Base-by-base conservation (phyloP, 2,797 vertebrate species). In the Smutsia temminckii region DNA sequence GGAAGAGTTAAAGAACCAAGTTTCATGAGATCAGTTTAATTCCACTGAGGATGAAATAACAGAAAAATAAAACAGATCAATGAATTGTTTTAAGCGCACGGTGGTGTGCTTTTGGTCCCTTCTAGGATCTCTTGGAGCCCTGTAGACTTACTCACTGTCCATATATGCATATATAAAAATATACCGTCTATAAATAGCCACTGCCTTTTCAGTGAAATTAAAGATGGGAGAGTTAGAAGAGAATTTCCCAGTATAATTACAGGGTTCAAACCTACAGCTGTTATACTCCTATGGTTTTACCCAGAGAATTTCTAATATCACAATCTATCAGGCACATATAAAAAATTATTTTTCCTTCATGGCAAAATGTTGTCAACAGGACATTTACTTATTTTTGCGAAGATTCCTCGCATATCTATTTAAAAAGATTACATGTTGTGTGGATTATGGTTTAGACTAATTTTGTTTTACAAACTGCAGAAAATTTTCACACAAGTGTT, bases 121-220 rank as follows among this genome's bases (percentile, higher is more conserved):
- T 95, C 93, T 96, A 96, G 93, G 89, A 93, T 96, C 97, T 96
- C 93, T 89, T 96, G 94, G 93, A 96, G 85, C 87, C 95, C 77
- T 57, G 77, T 16, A 95, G 89, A 95, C 94, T 75, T 92, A 94
- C 80, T 95, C 93, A 92, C 77, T 1, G 2, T 95, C 86, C 93
- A 92, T 93, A 96, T 94, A 95, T 74, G 93, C 96, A 90, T 94
- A 96, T 85, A 94, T 93, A 98, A 97, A 98, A 98, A 98, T 97
- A 98, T 92, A 92, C 94, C 80, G 59, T 84, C 97, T 97, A 96
- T 96, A 97, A 98, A 98, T 98, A 98, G 97, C 96, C 91, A 95
- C 77, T 97, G 97, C 93, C 80, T 97, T 97, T 97, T 95, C 96
- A 97, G 94, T 97, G 97, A 98, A 97, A 98, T 98, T 97, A 97